Evolutionary conservation across 2,797 vertebrate species (phyloP).

Genomic region (Phoebastria nigripes): DNA sequence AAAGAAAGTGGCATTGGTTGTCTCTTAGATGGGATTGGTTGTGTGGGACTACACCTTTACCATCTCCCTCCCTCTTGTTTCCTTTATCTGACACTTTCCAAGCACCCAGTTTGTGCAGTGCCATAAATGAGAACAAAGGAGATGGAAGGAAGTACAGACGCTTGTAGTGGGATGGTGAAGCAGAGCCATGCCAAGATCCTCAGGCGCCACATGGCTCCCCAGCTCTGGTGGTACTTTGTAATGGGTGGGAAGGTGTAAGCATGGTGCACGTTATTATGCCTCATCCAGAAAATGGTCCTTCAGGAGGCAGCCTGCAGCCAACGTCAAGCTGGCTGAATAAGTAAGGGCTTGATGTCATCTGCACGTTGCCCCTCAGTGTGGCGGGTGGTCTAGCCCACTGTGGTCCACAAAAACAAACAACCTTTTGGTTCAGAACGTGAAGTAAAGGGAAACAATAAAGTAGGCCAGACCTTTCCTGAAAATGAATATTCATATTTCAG

Average conservation of each 20-base stretch:
- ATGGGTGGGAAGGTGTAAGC: neutral
- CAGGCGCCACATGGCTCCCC: neutral
- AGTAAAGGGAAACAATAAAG: neutral
- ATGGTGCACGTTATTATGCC: neutral
- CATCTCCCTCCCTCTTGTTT: neutral
- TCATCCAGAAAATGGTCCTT: neutral
- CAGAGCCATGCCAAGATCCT: neutral
- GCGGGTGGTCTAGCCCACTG: neutral
- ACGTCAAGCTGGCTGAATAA: neutral
- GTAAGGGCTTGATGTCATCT: neutral
- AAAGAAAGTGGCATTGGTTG: neutral
- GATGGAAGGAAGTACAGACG: neutral
- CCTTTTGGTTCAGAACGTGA: neutral
- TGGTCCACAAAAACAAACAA: neutral
- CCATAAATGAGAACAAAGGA: neutral
- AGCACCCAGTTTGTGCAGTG: neutral
- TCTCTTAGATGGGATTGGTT: neutral
- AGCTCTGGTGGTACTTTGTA: neutral
- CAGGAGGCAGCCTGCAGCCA: neutral
- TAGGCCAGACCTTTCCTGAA: neutral
- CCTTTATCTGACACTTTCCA: neutral
- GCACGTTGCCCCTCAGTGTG: accelerated
- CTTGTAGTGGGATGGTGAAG: neutral
- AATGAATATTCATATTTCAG: neutral
- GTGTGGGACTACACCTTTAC: neutral